phyloP scores from a whole-genome alignment of 2,113 vertebrate species.

The Datnioides undecimradiatus region DNA sequence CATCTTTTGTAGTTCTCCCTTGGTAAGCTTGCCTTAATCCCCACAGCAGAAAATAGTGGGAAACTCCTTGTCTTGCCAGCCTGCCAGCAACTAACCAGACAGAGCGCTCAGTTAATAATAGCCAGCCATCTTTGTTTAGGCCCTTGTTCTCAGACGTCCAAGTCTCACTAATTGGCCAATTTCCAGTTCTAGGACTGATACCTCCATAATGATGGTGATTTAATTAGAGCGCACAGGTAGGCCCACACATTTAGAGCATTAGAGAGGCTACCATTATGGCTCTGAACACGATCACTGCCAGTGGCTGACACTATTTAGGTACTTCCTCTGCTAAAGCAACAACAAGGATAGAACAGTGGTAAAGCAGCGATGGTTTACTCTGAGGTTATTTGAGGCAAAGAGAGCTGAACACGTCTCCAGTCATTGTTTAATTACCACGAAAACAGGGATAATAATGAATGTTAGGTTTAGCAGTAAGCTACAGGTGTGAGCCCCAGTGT shows the following conservation, averaged over 20 bases:
- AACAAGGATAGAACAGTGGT: constrained; percentile 12
- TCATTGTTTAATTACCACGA: not conserved
- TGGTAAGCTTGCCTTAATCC: constrained; percentile 68
- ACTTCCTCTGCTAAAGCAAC: constrained; percentile 13
- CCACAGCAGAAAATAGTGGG: constrained; percentile 49
- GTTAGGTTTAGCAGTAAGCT: not conserved
- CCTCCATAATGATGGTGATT: constrained; percentile 47
- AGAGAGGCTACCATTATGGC: constrained; percentile 12
- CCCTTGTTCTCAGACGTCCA: constrained; percentile 49
- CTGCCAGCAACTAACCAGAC: constrained; percentile 62
- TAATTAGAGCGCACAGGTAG: constrained; percentile 38
- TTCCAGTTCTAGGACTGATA: constrained; percentile 48
- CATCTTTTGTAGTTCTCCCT: constrained; percentile 44
- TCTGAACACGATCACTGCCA: not conserved
- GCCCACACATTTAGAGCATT: constrained; percentile 7
- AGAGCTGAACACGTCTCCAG: not conserved
- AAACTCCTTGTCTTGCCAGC: constrained; percentile 47
- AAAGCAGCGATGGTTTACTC: not conserved
- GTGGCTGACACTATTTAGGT: constrained; percentile 25
- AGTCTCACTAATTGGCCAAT: constrained; percentile 48
- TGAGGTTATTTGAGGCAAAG: constrained; percentile 1
- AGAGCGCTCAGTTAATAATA: constrained; percentile 74
- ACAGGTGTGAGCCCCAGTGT: not conserved
- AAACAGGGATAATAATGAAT: not conserved
- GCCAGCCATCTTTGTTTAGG: constrained; percentile 66